Evolutionary conservation across 2,888 invertebrate genomes (phyloP), one percentile per base, ranked within the genome.

Genomic region (Gymnocheta viridis): DNA sequence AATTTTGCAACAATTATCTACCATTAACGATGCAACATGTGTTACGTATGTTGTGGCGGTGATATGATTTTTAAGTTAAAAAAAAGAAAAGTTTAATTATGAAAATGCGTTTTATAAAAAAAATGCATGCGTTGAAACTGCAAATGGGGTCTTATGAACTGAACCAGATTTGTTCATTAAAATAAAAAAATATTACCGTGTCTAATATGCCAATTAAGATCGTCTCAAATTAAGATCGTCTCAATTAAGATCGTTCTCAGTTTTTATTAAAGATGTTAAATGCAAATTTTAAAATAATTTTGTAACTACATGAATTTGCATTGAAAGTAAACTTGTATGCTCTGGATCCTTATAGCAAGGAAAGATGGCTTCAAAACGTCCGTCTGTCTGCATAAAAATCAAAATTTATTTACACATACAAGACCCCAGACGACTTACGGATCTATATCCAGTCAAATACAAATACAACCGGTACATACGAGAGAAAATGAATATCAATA

Each of bases 1-100:
- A 76, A 67, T 77, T 77, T 67, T 58, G 67, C 76, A 77, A 77
- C 67, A 77, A 77, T 77, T 77, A 77, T 77, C 76, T 22, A 24
- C 44, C 56, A 66, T 66, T 66, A 66, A 76, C 24, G 24, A 47
- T 44, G 24, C 17, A 32, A 66, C 66, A 74, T 24, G 35, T 51
- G 64, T 4, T 14, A 6, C 58, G 19, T 27, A 62, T 62, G 35
- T 41, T 38, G 51, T 74, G 38, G 24, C 49, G 24, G 35, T 60
- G 47, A 56, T 47, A 64, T 74, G 66, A 54, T 44, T 76, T 66
- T 29, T 41, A 41, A 6, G 32, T 24, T 1, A 60, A 32, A 72
- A 12, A 72, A 73, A 72, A 12, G 60, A 73, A 38, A 51, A 19
- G 1, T 12, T 47, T 60, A 12, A 35, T 49, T 17, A 24, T 3